Evolutionary conservation across 2,888 invertebrate species (phyloP).

Genomic region (Meta bourneti): DNA sequence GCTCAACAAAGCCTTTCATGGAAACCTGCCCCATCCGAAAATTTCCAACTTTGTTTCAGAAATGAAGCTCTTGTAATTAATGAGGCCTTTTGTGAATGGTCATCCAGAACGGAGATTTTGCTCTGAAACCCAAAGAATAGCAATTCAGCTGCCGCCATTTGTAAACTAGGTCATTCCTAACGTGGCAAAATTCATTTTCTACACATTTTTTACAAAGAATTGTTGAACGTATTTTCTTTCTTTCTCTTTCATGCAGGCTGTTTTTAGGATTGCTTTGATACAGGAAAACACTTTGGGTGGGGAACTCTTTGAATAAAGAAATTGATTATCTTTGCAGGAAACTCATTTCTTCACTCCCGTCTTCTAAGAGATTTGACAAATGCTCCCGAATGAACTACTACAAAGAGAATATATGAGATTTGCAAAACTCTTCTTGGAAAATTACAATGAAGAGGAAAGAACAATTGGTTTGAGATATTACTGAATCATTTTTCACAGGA

Average conservation of each 20-base stretch:
- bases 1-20: too few species aligned
- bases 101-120: neutral
- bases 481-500: too few species aligned
- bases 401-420: too few species aligned
- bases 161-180: constrained; percentile 23
- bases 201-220: neutral
- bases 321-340: neutral
- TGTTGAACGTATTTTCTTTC: neutral
- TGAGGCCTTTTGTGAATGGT: constrained; percentile 3
- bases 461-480: too few species aligned
- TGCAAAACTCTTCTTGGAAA: too few species aligned
- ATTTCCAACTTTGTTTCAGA: too few species aligned
- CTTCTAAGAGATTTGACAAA: too few species aligned
- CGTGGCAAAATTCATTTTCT: neutral
- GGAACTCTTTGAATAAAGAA: neutral
- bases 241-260: neutral
- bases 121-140: constrained; percentile 40
- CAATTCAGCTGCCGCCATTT: constrained; percentile 34
- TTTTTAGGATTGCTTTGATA: neutral
- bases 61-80: neutral
- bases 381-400: too few species aligned
- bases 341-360: too few species aligned
- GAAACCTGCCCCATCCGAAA: too few species aligned
- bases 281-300: neutral
- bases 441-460: too few species aligned